A percentile compares a stretch with the other conserved stretches of the same genome.
Conservation (phyloP, 2,888 invertebrate genomes). For the Criorhina ranunculi region DNA sequence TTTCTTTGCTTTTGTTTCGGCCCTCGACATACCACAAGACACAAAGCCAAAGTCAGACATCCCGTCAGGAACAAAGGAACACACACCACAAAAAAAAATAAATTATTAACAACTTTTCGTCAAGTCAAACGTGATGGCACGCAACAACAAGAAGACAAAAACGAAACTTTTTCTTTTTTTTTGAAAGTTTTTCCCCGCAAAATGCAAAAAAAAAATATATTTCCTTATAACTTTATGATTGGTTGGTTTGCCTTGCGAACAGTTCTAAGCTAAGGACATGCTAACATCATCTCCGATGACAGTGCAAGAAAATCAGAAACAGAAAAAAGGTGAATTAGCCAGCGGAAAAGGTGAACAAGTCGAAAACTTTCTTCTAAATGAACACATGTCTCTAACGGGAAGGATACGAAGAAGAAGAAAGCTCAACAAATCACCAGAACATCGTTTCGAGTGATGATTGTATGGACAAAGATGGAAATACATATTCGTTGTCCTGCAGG, state of each 20-base stretch:
- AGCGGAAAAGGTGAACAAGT: constrained; percentile 29
- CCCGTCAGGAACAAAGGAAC: constrained; percentile 3
- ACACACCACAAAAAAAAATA: constrained; percentile 8
- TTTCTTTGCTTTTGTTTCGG: constrained; percentile 52
- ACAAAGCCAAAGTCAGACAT: constrained; percentile 24
- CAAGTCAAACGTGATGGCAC: constrained; percentile 58
- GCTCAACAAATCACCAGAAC: constrained; percentile 29
- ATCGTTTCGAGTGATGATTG: constrained; percentile 39
- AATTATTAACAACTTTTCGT: constrained; percentile 58
- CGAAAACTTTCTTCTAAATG: constrained; percentile 37
- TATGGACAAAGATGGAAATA: constrained; percentile 20
- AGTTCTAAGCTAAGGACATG: constrained; percentile 49
- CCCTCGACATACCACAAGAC: constrained; percentile 37
- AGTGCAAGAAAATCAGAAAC: constrained; percentile 49
- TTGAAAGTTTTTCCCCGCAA: constrained; percentile 36
- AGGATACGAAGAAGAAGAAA: not conserved
- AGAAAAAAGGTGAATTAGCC: not conserved
- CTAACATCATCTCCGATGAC: constrained; percentile 69
- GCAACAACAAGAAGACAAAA: constrained; percentile 28
- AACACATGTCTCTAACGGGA: constrained; percentile 13
- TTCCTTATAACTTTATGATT: constrained; percentile 73
- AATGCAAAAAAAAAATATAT: constrained; percentile 34
- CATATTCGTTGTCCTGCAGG: constrained; percentile 16
- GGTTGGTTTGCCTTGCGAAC: constrained; percentile 52
- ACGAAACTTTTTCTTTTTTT: constrained; percentile 1